Base-by-base conservation (phyloP, 2,113 vertebrate species). In the Apus apus region DNA sequence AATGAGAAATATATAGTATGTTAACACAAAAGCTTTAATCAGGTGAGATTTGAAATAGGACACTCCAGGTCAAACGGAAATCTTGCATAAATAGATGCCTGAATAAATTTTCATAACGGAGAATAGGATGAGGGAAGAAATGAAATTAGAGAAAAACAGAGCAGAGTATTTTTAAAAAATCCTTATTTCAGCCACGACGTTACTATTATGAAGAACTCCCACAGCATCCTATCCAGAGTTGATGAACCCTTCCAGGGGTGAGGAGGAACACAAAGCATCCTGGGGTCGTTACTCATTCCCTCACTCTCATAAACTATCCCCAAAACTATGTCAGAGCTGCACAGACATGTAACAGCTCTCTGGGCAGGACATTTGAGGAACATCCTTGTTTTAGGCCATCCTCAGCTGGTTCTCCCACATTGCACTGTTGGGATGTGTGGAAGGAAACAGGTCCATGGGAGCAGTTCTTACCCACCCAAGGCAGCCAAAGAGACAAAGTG, bases 381-480 rank as follows among this genome's bases (percentile, higher is more conserved):
- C 29, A 18, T 25, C 12, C 17, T 71, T 68, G 12, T 4, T 62
- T 71, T 26, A 34, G 27, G 20, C 32, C 57, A 65, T 45, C 19
- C 30, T 58, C 27, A 43, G 27, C 7, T 67, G 26, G 2, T 85
- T 77, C 21, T 77, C 25, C 46, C 58, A 19, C 0, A 1, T 6
- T 64, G 32, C 11, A 13, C 11, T 1, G 0, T 25, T 70, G 40
- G 18, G 36, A 85, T 43, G 12, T 0, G 0, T 14, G 15, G 74
- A 13, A 70, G 7, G 30, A 79, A 61, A 11, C 26, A 70, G 15
- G 8, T 58, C 40, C 21, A 43, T 8, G 8, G 13, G 19, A 90
- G 38, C 12, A 36, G 14, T 23, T 36, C 38, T 79, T 64, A 16
- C 13, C 34, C 8, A 11, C 6, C 45, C 15, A 20, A 43, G 32